phyloP scores from a whole-genome alignment of 2,888 invertebrate species.

The Lamproptera curius region DNA sequence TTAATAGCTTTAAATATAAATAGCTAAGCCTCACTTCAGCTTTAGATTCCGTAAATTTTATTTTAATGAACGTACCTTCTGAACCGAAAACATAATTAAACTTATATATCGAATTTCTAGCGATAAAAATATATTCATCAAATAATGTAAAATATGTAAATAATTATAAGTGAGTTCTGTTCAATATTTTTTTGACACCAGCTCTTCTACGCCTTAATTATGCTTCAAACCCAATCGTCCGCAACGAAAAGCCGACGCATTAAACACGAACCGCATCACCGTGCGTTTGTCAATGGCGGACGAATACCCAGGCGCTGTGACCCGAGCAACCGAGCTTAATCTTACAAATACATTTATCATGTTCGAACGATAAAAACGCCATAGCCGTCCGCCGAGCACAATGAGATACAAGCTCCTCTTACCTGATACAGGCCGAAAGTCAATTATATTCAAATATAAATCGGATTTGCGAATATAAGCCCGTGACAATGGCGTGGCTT shows the following conservation, averaged over 20 bases:
- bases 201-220: too few species aligned
- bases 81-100: too few species aligned
- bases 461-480: conserved; percentile 77
- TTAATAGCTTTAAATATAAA: too few species aligned
- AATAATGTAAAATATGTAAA: too few species aligned
- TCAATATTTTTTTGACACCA: not conserved
- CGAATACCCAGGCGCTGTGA: conserved; percentile 43
- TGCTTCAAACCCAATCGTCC: not conserved
- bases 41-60: too few species aligned
- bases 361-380: conserved; percentile 73
- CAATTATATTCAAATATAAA: conserved; percentile 79
- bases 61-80: too few species aligned
- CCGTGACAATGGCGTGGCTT: conserved; percentile 63
- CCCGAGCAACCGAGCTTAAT: conserved; percentile 54
- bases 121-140: too few species aligned
- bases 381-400: conserved; percentile 70
- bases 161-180: too few species aligned
- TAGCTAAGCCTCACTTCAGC: too few species aligned
- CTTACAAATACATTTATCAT: conserved; percentile 75
- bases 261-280: conserved; percentile 5
- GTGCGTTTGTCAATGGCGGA: conserved; percentile 21
- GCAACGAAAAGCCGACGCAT: conserved; percentile 3
- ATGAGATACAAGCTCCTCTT: conserved; percentile 60
- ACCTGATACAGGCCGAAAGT: conserved; percentile 72
- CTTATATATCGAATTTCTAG: too few species aligned